Percentiles rank a stretch among this genome's conserved stretches.
Conservation (phyloP, 2,113 vertebrate genomes). For the Atlantisia rogersi region DNA sequence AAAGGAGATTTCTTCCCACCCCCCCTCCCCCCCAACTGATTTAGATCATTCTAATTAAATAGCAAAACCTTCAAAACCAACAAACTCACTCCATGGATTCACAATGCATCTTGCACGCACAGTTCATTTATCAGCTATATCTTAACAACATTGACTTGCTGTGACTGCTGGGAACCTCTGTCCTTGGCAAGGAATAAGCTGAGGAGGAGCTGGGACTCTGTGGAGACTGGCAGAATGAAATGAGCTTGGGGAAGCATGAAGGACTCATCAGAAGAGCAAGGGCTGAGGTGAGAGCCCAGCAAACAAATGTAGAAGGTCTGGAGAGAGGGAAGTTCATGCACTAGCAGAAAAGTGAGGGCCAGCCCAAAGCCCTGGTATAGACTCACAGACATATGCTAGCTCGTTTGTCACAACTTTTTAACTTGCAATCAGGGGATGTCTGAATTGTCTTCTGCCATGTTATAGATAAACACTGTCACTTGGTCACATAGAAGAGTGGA, state of each 20-base stretch:
- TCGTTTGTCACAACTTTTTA: neutral
- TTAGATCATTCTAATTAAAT: neutral
- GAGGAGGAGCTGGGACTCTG: neutral
- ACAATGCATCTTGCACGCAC: accelerated
- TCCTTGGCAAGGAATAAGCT: neutral
- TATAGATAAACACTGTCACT: neutral
- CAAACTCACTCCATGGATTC: neutral
- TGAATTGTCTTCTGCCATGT: neutral
- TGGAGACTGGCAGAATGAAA: neutral
- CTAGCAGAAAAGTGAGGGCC: neutral
- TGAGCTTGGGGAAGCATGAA: neutral
- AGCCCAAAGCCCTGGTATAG: neutral
- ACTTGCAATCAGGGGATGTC: neutral
- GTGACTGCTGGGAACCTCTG: neutral
- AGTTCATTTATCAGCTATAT: neutral
- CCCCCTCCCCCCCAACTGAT: neutral
- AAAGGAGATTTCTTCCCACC: neutral
- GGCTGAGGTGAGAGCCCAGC: neutral
- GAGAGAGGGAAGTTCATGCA: neutral
- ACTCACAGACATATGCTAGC: neutral
- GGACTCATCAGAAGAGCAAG: neutral
- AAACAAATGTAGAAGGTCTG: neutral
- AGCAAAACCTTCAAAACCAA: neutral
- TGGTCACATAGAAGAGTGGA: neutral
- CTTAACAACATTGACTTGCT: neutral